Evolutionary conservation across 2,113 vertebrate genomes (phyloP).

Genomic region (Sylvicapra grimmia): DNA sequence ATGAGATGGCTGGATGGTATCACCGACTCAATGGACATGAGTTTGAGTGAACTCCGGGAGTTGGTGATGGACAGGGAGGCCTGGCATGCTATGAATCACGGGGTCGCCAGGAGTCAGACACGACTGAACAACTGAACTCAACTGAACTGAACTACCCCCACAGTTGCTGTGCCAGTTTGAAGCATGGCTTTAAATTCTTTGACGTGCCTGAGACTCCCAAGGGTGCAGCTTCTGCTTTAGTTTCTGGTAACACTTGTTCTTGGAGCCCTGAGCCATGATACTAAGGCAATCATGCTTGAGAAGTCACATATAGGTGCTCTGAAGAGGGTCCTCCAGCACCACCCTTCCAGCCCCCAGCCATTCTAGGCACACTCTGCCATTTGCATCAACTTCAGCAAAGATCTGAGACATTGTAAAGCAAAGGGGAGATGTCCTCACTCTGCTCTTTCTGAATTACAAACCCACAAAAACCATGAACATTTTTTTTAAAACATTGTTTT

Average conservation of each 20-base stretch:
- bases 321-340: background rate
- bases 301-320: background rate
- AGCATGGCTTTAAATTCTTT: background rate
- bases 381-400: background rate
- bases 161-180: background rate
- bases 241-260: background rate
- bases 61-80: too few species aligned
- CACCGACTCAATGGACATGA: too few species aligned
- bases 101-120: too few species aligned
- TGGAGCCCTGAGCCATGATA: background rate
- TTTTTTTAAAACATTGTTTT: background rate
- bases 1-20: too few species aligned
- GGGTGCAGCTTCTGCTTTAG: background rate
- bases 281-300: background rate
- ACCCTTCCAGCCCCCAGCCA: background rate
- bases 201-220: background rate
- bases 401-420: background rate
- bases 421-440: background rate
- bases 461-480: background rate
- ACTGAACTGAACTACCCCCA: background rate
- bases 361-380: background rate
- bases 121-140: too few species aligned
- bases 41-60: too few species aligned
- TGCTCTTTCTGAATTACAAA: background rate
- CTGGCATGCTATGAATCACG: too few species aligned